Base-by-base conservation (phyloP, 2,888 invertebrate species). In the Gryllus longicercus region DNA sequence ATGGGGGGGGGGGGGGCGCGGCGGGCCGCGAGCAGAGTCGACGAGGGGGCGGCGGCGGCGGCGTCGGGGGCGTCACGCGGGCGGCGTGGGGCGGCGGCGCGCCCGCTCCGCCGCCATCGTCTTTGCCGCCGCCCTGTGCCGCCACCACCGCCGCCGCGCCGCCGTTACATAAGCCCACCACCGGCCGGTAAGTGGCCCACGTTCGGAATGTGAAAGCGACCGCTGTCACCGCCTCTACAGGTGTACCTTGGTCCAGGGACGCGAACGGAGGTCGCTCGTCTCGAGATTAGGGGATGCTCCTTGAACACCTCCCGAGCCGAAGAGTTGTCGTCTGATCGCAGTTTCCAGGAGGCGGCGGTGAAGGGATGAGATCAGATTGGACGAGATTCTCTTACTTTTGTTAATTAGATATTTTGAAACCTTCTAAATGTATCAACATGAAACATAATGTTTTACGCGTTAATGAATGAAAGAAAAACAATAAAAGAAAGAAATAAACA, bases 121-220 rank as follows among this genome's bases (percentile, higher is more conserved):
- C 63, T 14, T 63, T 63, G 63, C 63, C 63, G 14, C 63, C n/a
- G 16, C n/a, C 63, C 63, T n/a, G 63, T n/a, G 14, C 63, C 14
- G 63, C 63, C 63, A 16, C 63, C 63, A 18, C 18, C 12, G 63
- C 63, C 63, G 63, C 63, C 63, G 63, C 63, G 38, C 38, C 38
- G 38, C 63, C 16, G 63, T 63, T 63, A 63, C 63, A 63, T 63
- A 63, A 63, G 63, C 63, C 63, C 63, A n/a, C 63, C 63, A 63
- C 63, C 63, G 63, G n/a, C 63, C n/a, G 63, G 63, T 63, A 63
- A 63, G 63, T 63, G 63, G 63, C n/a, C 63, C 63, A 63, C 63
- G 63, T 63, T 63, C 63, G 63, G 63, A 63, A 63, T 63, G 63
- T 63, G 63, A 63, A 63, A 63, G 63, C n/a, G 63, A 14, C 63